Conservation (phyloP, 2,888 invertebrate genomes). For the Cheiracanthium punctorium region DNA sequence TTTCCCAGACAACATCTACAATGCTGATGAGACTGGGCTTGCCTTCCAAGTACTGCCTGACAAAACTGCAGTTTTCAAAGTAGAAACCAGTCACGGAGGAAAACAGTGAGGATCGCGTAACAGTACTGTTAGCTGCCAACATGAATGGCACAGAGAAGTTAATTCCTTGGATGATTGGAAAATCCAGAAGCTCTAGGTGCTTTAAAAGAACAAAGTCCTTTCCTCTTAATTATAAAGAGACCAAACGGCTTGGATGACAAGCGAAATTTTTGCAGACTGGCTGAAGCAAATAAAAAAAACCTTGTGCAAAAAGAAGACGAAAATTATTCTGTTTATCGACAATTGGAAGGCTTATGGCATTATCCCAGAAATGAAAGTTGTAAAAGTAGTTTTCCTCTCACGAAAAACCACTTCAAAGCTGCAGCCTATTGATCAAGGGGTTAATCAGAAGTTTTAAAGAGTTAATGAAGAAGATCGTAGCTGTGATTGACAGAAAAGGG, state of each 20-base stretch:
- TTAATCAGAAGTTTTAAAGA: neutral
- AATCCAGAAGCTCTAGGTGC: neutral
- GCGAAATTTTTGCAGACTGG: too few species aligned
- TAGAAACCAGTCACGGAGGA: neutral
- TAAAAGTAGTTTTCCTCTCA: neutral
- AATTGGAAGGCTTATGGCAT: too few species aligned
- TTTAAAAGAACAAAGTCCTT: conserved; percentile 12
- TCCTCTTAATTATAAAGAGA: neutral
- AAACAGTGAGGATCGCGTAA: conserved; percentile 23
- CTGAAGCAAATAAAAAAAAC: too few species aligned
- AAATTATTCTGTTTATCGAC: too few species aligned
- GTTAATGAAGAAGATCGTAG: too few species aligned
- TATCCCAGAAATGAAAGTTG: too few species aligned
- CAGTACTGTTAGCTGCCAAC: conserved; percentile 12
- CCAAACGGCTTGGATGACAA: too few species aligned
- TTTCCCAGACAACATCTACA: neutral
- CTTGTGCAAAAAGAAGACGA: too few species aligned
- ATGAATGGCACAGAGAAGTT: conserved; percentile 27
- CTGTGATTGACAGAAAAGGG: too few species aligned
- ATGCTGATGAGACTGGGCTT: conserved; percentile 1
- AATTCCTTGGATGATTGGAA: conserved; percentile 12
- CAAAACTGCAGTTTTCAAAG: conserved; percentile 6
- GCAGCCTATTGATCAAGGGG: conserved; percentile 18
- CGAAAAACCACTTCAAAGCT: neutral
- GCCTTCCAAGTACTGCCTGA: neutral